Base-by-base conservation (phyloP, 2,113 vertebrate genomes). In the Phalacrocorax carbo region DNA sequence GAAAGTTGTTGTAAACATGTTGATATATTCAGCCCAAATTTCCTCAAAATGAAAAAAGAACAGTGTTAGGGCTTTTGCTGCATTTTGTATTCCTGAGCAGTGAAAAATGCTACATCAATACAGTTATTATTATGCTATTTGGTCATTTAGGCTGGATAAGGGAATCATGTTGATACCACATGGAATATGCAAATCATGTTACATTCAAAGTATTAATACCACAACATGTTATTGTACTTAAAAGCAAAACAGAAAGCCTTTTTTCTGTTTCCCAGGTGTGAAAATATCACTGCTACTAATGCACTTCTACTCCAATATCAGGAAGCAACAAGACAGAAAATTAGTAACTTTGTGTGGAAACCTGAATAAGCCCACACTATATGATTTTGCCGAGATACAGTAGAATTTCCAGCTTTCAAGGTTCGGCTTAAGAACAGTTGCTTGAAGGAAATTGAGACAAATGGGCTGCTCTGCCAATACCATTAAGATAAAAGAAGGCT, bases 381-480 rank as follows among this genome's bases (percentile, higher is more conserved):
- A 8, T 18, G 36, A 46, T 91, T 91, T 60, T 95, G 44, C 80
- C 88, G 71, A 57, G 54, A 38, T 73, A 66, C 42, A 73, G 86
- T 20, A 79, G 52, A 96, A 96, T 75, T 79, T 84, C 26, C 57
- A 87, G 91, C 68, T 96, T 95, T 92, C 86, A 77, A 69, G 69
- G 17, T 68, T 54, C 86, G 70, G 36, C 51, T 87, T 48, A 48
- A 81, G 66, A 92, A 32, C 36, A 36, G 58, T 65, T 93, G 52
- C 48, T 92, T 73, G 72, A 91, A 94, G 88, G 72, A 95, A 96
- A 97, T 88, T 76, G 96, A 96, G 93, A 96, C 81, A 97, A 96
- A 97, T 96, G 86, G 65, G 44, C 69, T 96, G 34, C 66, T 86
- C 72, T 88, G 86, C 70, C 86, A 94, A 86, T 38, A 92, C 60